Conservation (phyloP, 2,797 vertebrate species). For the Rhynchotus rufescens region DNA sequence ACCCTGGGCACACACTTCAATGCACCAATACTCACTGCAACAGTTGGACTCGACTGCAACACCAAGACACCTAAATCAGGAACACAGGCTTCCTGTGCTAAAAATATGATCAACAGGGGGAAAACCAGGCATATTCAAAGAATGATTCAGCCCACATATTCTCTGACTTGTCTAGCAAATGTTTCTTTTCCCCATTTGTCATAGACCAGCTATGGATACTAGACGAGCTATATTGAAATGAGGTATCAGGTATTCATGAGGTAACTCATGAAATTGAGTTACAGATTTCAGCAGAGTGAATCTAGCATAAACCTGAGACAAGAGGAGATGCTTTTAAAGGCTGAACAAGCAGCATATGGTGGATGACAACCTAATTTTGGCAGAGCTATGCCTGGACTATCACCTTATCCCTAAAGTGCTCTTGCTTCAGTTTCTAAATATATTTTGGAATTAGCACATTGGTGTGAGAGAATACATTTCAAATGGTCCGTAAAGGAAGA, state of each 20-base stretch:
- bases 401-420: neutral
- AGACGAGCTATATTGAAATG: neutral
- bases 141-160: neutral
- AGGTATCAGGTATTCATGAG: neutral
- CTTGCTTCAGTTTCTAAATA: neutral
- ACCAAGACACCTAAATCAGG: neutral
- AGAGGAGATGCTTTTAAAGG: neutral
- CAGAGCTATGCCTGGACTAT: accelerated
- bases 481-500: neutral
- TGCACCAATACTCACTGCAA: neutral
- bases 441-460: neutral
- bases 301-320: neutral
- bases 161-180: neutral
- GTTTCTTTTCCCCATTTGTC: neutral
- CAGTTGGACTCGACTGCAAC: neutral
- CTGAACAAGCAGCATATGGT: neutral
- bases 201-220: neutral
- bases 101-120: neutral
- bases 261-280: neutral
- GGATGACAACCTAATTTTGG: neutral
- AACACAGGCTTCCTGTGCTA: neutral
- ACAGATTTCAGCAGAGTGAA: neutral
- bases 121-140: neutral
- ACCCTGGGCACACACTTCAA: neutral
- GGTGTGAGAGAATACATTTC: neutral